Evolutionary conservation across 2,888 invertebrate species (phyloP), one percentile per base, ranked within the genome.

Genomic region (Sericinus montela): DNA sequence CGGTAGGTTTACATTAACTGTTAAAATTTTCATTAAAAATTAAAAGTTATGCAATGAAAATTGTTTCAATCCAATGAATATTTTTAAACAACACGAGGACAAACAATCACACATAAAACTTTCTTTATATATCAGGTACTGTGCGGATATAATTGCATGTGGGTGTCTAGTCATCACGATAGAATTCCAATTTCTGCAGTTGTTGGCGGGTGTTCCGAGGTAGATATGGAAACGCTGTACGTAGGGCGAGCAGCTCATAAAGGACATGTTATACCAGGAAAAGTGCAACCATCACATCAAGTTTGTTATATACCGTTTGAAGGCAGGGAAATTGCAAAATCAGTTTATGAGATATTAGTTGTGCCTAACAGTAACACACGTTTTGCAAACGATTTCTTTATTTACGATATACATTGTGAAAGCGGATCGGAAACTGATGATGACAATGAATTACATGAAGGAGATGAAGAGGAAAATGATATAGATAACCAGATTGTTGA

Each of bases 191-290:
- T 91, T 0, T 92, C 92, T 47, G 93, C 95, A 0, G 76, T 95
- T 32, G 85, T 92, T 4, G 94, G 89, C 7, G 93, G 93, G 4
- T 75, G 72, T 36, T 89, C 91, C 36, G 90, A 86, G 57, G 80
- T 73, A 44, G 72, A 78, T 11, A 41, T 29, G 2, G 91, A 90
- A 53, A 80, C 79, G 40, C 60, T 94, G 9, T 94, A 90, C 67
- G 90, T 94, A 0, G 92, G 93, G 10, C 90, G 96, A 58, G 94
- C 93, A 0, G 80, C 84, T 28, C 92, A 93, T 67, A 92, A 92
- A 57, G 93, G 93, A 11, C 92, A 91, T 44, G 71, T 94, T 4
- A 91, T 96, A 61, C 94, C 95, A 35, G 97, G 96, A n/a, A 96
- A 96, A 81, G 77, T 95, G 10, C 81, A 82, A 47, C 67, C 72